Percentiles rank a stretch among this genome's conserved stretches.
Evolutionary conservation across 2,888 invertebrate species (phyloP).

Genomic region (Lasioglossum zephyrum): DNA sequence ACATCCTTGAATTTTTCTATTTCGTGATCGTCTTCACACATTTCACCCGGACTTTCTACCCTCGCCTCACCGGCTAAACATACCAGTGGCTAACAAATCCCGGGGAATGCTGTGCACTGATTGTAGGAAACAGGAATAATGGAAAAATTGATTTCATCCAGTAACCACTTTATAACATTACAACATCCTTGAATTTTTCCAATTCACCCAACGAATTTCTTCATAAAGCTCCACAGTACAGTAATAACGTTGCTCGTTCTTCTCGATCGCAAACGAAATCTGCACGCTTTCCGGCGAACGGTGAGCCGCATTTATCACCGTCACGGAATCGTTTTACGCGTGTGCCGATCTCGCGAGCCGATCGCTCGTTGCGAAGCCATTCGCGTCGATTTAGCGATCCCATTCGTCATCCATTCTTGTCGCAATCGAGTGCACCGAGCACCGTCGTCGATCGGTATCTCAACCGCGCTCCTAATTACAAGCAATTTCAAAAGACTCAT

Average conservation of each 20-base stretch:
- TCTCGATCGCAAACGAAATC: slow-evolving; percentile 15
- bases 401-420: slow-evolving; percentile 44
- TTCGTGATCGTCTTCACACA: no score
- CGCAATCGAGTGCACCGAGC: slow-evolving; percentile 11
- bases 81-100: no score
- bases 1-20: no score
- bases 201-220: no score
- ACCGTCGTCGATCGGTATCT: slow-evolving; percentile 27
- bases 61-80: no score
- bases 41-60: no score
- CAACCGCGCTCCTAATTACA: slow-evolving; percentile 20
- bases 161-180: no score
- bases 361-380: slow-evolving; percentile 41
- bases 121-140: no score
- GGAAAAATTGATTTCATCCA: no score
- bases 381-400: slow-evolving; percentile 42
- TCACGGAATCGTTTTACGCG: slow-evolving; percentile 40
- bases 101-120: no score
- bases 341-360: slow-evolving; percentile 37
- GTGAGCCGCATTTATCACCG: slow-evolving; percentile 52
- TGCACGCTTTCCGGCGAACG: slow-evolving; percentile 39
- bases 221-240: no score
- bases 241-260: slow-evolving; percentile 5
- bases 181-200: no score
- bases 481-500: slow-evolving; percentile 17